A percentile compares a stretch with the other conserved stretches of the same genome.
Evolutionary conservation across 2,113 vertebrate genomes (phyloP).

Genomic region (Addax nasomaculatus): DNA sequence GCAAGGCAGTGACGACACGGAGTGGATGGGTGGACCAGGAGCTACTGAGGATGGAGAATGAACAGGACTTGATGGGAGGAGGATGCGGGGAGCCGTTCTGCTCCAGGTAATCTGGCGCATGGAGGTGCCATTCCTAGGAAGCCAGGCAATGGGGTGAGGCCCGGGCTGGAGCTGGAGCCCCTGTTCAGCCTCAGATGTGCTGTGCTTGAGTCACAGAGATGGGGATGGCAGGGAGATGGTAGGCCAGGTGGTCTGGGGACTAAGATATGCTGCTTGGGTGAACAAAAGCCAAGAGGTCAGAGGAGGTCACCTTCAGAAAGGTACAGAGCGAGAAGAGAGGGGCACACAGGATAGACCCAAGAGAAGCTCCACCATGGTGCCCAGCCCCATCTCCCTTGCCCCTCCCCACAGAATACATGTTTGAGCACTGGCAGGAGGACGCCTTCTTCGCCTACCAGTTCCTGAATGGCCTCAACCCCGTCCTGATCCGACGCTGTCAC

Average conservation of each 20-base stretch:
- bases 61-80: not conserved
- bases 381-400: constrained; percentile 49
- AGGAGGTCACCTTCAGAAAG: not conserved
- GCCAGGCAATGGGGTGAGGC: not conserved
- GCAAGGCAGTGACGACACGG: not conserved
- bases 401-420: constrained; percentile 72
- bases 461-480: constrained; percentile 70
- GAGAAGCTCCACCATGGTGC: not conserved
- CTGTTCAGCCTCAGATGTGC: not conserved
- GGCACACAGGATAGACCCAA: not conserved
- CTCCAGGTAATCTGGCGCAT: not conserved
- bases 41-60: not conserved
- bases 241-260: not conserved
- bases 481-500: constrained; percentile 45
- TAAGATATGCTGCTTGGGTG: not conserved
- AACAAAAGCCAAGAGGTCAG: not conserved
- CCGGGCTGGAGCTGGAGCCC: not conserved
- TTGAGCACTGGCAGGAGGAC: constrained; percentile 83
- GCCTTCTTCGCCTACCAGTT: constrained; percentile 84
- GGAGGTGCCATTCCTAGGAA: not conserved
- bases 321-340: not conserved
- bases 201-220: not conserved
- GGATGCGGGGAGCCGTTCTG: not conserved
- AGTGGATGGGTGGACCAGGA: not conserved
- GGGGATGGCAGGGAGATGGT: not conserved